These are phyloP conservation scores for Polydrusus pterygomalis DNA, from an alignment of 2,888 invertebrate species.

Conservation along the genomic window DNA sequence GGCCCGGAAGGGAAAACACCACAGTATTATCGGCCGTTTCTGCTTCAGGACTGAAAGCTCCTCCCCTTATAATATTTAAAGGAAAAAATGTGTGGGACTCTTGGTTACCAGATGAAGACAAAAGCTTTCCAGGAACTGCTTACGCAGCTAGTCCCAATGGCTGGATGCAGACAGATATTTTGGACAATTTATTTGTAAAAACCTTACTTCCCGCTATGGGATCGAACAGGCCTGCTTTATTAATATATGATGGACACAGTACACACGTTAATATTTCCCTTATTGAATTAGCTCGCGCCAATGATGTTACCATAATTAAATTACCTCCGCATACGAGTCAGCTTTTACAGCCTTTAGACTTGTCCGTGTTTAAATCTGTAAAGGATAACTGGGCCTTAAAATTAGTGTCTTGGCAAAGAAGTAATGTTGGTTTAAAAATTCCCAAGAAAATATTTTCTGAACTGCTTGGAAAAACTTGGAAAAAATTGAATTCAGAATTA, in stretches of 20 bases:
- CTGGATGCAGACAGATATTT: neutral
- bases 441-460: neutral
- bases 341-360: slow-evolving; percentile 6
- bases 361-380: slow-evolving; percentile 11
- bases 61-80: slow-evolving; percentile 12
- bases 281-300: neutral
- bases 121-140: neutral
- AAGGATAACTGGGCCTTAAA: slow-evolving; percentile 5
- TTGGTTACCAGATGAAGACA: neutral
- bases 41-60: neutral
- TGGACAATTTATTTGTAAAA: neutral
- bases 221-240: neutral
- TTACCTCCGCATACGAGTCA: slow-evolving; percentile 21
- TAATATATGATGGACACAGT: slow-evolving; percentile 15
- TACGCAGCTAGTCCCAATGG: neutral
- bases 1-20: neutral
- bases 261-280: neutral
- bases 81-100: neutral
- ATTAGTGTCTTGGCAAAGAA: neutral
- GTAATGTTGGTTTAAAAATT: neutral
- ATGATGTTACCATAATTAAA: neutral
- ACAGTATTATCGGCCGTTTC: neutral
- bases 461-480: neutral
- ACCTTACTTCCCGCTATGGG: neutral
- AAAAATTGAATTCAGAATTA: neutral